Conservation (phyloP, 2,113 vertebrate genomes). For the Heliornis fulica region DNA sequence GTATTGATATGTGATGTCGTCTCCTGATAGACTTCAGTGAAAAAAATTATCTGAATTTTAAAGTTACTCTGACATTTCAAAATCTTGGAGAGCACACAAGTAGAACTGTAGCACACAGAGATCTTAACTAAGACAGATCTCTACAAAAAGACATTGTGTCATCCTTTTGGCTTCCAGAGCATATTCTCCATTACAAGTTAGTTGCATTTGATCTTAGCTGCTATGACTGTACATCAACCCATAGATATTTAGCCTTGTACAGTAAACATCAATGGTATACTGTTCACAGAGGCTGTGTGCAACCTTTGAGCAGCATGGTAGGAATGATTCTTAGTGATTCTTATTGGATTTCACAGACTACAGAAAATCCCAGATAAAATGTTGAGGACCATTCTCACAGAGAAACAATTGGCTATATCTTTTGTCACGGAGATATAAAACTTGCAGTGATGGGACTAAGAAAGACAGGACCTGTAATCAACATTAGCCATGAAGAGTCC, state of each 20-base stretch:
- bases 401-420: background rate
- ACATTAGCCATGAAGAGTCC: conserved; percentile 79
- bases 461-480: conserved; percentile 75
- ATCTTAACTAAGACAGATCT: background rate
- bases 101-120: background rate
- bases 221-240: background rate
- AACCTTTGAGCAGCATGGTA: background rate
- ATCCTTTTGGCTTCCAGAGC: background rate
- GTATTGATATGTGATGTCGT: background rate
- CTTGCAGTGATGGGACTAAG: conserved; percentile 52
- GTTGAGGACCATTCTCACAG: background rate
- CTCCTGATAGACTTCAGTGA: background rate
- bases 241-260: background rate
- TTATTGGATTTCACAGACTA: background rate
- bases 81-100: background rate
- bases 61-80: background rate
- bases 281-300: background rate
- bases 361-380: background rate
- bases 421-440: background rate
- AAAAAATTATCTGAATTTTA: background rate
- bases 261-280: background rate
- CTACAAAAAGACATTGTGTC: background rate
- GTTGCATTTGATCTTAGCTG: background rate
- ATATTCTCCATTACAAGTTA: background rate
- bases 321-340: background rate